Percentiles rank a stretch among this genome's conserved stretches.
phyloP scores from a whole-genome alignment of 2,797 vertebrate species.

The Alfaro cultratus region DNA sequence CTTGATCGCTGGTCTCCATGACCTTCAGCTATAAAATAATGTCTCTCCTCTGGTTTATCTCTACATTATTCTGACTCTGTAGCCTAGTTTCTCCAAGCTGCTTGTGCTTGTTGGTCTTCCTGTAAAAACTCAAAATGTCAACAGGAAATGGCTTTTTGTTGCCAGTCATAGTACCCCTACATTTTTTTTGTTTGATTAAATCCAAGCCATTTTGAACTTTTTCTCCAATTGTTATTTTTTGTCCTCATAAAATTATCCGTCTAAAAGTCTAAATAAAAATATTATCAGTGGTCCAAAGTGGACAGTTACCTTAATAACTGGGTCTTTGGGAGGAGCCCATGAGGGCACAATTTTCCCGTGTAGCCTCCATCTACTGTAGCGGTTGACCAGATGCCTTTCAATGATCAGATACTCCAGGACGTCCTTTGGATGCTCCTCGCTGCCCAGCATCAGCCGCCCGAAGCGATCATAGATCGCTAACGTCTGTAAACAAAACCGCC shows the following conservation, averaged over 20 bases:
- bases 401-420: conserved; percentile 93
- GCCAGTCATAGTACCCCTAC: not conserved
- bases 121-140: not conserved
- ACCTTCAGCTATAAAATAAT: not conserved
- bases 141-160: not conserved
- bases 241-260: not conserved
- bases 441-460: conserved; percentile 90
- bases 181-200: not conserved
- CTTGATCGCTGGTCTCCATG: not conserved
- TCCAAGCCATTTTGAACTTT: not conserved
- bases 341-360: conserved; percentile 92
- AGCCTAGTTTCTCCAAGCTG: not conserved
- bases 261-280: conserved; percentile 1
- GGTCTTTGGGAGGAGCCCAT: conserved; percentile 93
- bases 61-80: not conserved
- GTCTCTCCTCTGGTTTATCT: not conserved
- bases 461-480: conserved; percentile 95
- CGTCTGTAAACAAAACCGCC: conserved; percentile 67
- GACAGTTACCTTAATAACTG: conserved; percentile 86
- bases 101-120: not conserved
- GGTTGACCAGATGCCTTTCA: conserved; percentile 90
- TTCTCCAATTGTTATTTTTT: not conserved
- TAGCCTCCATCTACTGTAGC: conserved; percentile 89
- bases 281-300: not conserved
- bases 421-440: conserved; percentile 87